Evolutionary conservation across 2,113 vertebrate species (phyloP).

Genomic region (Cynoglossus semilaevis): DNA sequence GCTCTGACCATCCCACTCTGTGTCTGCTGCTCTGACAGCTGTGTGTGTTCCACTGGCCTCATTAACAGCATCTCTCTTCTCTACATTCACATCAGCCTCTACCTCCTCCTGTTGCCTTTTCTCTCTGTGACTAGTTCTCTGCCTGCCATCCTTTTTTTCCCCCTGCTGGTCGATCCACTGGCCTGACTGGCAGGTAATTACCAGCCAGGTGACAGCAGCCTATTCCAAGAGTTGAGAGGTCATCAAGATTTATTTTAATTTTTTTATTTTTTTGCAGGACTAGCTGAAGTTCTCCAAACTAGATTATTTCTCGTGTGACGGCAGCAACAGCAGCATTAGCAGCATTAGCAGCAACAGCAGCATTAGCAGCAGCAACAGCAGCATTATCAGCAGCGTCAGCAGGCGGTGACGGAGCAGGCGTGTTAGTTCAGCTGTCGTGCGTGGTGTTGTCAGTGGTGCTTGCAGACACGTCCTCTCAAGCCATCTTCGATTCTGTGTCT

Average conservation of each 20-base stretch:
- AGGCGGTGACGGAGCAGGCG: conserved; percentile 16
- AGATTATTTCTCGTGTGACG: conserved; percentile 10
- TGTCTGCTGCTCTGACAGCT: conserved; percentile 50
- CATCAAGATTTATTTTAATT: conserved; percentile 28
- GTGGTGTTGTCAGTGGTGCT: conserved; percentile 22
- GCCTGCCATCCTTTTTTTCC: conserved; percentile 37
- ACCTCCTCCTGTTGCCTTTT: conserved; percentile 17
- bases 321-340: too few relatives aligned
- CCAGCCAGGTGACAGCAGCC: conserved; percentile 60
- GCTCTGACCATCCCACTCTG: conserved; percentile 25
- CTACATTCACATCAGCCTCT: conserved; percentile 7
- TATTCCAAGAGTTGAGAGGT: conserved; percentile 58
- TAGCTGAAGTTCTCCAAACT: conserved; percentile 19
- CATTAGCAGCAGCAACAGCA: too few relatives aligned
- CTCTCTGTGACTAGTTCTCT: conserved; percentile 21
- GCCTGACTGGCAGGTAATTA: conserved; percentile 71
- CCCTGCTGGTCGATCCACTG: conserved; percentile 38
- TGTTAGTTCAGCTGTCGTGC: conserved; percentile 14
- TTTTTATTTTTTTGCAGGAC: conserved; percentile 24
- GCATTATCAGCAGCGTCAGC: too few relatives aligned
- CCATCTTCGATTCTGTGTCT: conserved; percentile 44
- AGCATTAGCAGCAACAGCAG: too few relatives aligned
- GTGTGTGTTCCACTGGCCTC: conserved; percentile 50
- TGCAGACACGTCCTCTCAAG: conserved; percentile 25
- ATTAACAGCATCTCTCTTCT: conserved; percentile 51